phyloP scores from a whole-genome alignment of 1,140 invertebrate genomes.

The Rhynchophorus ferrugineus region DNA sequence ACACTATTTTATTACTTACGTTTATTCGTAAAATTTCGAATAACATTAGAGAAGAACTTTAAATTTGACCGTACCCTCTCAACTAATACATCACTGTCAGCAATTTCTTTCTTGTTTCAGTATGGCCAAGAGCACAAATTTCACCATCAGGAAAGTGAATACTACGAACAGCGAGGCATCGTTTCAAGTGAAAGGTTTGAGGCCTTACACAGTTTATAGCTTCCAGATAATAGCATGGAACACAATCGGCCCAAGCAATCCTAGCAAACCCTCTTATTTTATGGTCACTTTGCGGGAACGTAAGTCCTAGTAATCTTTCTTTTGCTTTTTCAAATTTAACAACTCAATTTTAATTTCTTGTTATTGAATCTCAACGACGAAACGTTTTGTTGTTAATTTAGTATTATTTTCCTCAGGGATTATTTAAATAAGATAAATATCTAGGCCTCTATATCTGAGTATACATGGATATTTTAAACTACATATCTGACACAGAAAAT shows the following conservation, averaged over 20 bases:
- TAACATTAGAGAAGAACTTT: conserved; percentile 5
- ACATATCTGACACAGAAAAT: too few species aligned
- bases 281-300: conserved; percentile 69
- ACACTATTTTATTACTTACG: too few species aligned
- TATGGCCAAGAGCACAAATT: conserved; percentile 59
- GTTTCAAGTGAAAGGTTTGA: conserved; percentile 56
- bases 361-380: not conserved
- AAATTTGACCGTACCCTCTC: conserved; percentile 7
- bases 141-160: conserved; percentile 51
- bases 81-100: conserved; percentile 17
- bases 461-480: too few species aligned
- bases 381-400: too few species aligned
- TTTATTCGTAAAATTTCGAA: conserved; percentile 12
- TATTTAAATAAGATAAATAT: too few species aligned
- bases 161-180: conserved; percentile 59
- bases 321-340: not conserved
- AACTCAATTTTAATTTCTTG: not conserved
- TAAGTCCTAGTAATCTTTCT: conserved; percentile 42
- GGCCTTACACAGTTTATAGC: conserved; percentile 69
- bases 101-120: conserved; percentile 44
- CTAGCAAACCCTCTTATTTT: conserved; percentile 67
- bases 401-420: too few species aligned
- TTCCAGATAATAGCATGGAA: conserved; percentile 67
- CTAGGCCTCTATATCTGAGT: too few species aligned
- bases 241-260: conserved; percentile 57